Evolutionary conservation across 2,888 invertebrate genomes (phyloP), one percentile per base, ranked within the genome.

Genomic region (Aricia artaxerxes): DNA sequence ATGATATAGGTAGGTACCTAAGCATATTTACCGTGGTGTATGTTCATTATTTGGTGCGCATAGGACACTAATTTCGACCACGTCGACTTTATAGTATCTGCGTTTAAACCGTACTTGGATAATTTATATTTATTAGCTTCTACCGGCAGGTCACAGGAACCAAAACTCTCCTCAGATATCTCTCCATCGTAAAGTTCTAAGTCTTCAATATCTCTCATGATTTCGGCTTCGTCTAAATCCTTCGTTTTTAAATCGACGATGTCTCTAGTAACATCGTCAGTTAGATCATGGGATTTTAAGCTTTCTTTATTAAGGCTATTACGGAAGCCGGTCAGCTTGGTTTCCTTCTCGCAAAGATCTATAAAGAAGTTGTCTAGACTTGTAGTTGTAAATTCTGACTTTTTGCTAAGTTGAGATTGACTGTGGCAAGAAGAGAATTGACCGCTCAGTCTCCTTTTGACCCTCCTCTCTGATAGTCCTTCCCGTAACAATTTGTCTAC

Each of bases 21-120:
- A 44, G 16, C 13, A 64, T 24, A 72, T 35, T 82, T 80, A 93
- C 93, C 93, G 79, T 90, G 91, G 81, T 91, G 91, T 24, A 91
- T 83, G 81, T 90, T 88, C 78, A 91, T 87, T 11, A 91, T 84
- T 85, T 92, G 90, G 83, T 92, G 91, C 7, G 94, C 92, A 81
- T 93, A 92, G 4, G 90, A 88, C 13, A 94, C 93, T 69, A 94
- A 82, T 81, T 88, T 90, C 1, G 91, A 87, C 94, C 94, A 94
- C 78, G 73, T 64, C 3, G 44, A 24, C 61, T 75, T 61, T 2
- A 76, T 3, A n/a, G 79, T 49, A 16, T 64, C 64, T 60, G 44
- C n/a, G 1, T 73, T 11, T 16, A 75, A 11, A 5, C 24, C 49
- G 6, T 61, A 49, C 31, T 69, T 38, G 69, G 69, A 38, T 13